Base-by-base conservation (phyloP, 2,113 vertebrate genomes). In the Gila orcuttii region DNA sequence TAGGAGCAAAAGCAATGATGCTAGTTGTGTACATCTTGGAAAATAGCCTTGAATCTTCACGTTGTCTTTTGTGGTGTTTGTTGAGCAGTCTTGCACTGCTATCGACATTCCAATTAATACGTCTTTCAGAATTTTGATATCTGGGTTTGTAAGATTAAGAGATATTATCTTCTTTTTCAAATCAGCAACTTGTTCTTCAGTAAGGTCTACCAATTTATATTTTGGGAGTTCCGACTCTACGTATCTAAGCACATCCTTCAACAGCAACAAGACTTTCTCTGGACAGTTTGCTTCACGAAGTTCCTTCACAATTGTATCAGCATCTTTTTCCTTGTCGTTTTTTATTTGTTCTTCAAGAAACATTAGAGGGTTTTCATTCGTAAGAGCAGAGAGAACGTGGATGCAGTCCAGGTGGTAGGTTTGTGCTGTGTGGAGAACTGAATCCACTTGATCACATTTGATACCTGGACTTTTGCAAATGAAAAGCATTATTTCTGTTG, bases 11-110 rank as follows among this genome's bases (percentile, higher is more conserved):
- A 89, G 80, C n/a, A 90, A 76, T 69, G 89, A 89, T 42, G 89
- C 89, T 28, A 90, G 66, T 78, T 90, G 89, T 57, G 89, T 89
- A 50, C 83, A 47, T 81, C 89, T 47, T 17, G 89, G 89, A 71
- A 89, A 86, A 71, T 87, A 90, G 19, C 89, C 89, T 68, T 87
- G 28, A 23, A 75, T 79, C 6, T 79, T 87, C 19, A 31, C 4
- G 31, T 62, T 71, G n/a, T 82, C 45, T 45, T 74, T 5, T 23
- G 19, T 62, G 15, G 21, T 47, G n/a, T 64, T 69, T 5, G 89
- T 89, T 80, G 86, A 85, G 52, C 82, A 73, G 33, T 90, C 88
- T 62, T 90, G 76, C 31, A 89, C 89, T n/a, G 76, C 88, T 62
- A 86, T 81, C 31, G 83, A 86, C 71, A 90, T 71, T 3, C 42